Evolutionary conservation across 2,113 vertebrate species (phyloP).

Genomic region (Grammomys surdaster): DNA sequence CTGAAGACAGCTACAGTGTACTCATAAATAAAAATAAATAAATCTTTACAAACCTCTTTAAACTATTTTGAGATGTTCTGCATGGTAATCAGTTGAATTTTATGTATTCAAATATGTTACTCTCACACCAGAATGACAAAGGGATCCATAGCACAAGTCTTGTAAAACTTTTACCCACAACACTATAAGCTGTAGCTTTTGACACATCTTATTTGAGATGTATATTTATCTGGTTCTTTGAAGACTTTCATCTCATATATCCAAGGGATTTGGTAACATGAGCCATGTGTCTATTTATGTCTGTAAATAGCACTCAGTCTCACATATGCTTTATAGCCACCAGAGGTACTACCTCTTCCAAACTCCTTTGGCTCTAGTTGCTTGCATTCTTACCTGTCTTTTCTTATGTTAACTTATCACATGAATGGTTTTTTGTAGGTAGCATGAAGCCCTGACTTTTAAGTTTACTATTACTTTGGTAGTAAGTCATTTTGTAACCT

Average conservation of each 20-base stretch:
- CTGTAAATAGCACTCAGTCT: neutral
- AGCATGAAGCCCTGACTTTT: neutral
- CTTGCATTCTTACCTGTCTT: neutral
- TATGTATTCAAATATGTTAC: slow-evolving; percentile 9
- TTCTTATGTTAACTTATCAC: neutral
- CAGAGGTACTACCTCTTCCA: neutral
- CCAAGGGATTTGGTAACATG: neutral
- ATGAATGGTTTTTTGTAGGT: neutral
- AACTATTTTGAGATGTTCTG: neutral
- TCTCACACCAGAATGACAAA: neutral
- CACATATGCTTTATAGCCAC: neutral
- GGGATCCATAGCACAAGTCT: neutral
- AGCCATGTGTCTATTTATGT: neutral
- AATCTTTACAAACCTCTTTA: neutral
- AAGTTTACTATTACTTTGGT: neutral
- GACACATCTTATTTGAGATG: slow-evolving; percentile 4
- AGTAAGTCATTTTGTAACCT: neutral
- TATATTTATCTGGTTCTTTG: neutral
- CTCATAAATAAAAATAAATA: no score
- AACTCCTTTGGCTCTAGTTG: neutral
- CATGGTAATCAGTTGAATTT: slow-evolving; percentile 22
- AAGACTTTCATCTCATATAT: neutral
- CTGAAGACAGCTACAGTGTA: no score
- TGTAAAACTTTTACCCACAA: neutral
- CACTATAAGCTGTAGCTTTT: neutral